A percentile compares a stretch with the other conserved stretches of the same genome.
These are phyloP conservation scores for Ornithoptera alexandrae DNA, from an alignment of 2,888 invertebrate species.

Conservation along the genomic window DNA sequence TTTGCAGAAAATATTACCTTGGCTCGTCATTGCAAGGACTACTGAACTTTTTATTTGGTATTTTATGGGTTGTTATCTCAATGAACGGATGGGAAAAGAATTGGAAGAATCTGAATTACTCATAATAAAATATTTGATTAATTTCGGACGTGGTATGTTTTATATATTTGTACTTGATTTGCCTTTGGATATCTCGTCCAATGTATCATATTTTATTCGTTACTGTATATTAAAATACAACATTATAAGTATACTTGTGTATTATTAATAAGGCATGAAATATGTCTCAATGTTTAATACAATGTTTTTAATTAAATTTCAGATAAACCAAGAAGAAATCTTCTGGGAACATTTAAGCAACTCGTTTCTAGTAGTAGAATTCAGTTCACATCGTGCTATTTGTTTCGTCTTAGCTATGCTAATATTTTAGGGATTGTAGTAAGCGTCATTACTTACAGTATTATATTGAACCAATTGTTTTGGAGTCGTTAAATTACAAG, in stretches of 20 bases:
- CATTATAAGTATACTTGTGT: no score
- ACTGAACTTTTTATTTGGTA: slow-evolving; percentile 51
- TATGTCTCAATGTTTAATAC: no score
- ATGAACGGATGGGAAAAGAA: slow-evolving; percentile 50
- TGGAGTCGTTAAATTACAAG: slow-evolving; percentile 27
- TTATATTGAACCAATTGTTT: slow-evolving; percentile 57
- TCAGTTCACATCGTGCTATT: slow-evolving; percentile 51
- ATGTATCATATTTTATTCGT: no score
- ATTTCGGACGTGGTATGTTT: slow-evolving; percentile 53
- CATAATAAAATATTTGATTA: slow-evolving; percentile 56
- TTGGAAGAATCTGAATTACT: slow-evolving; percentile 50
- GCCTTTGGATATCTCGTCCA: no score
- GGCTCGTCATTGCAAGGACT: slow-evolving; percentile 45
- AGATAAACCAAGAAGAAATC: slow-evolving; percentile 46
- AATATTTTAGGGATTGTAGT: slow-evolving; percentile 53
- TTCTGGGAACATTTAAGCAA: slow-evolving; percentile 52
- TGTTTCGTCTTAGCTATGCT: slow-evolving; percentile 52
- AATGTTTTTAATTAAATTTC: slow-evolving; percentile 32
- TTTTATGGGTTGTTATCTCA: slow-evolving; percentile 46
- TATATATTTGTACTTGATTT: no score
- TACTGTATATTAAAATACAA: no score
- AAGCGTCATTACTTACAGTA: slow-evolving; percentile 59
- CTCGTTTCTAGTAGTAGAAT: slow-evolving; percentile 49
- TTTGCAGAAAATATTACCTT: slow-evolving; percentile 38
- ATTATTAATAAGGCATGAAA: no score